These are phyloP conservation scores for Silurus meridionalis DNA, from an alignment of 2,113 vertebrate genomes.

Conservation along the genomic window DNA sequence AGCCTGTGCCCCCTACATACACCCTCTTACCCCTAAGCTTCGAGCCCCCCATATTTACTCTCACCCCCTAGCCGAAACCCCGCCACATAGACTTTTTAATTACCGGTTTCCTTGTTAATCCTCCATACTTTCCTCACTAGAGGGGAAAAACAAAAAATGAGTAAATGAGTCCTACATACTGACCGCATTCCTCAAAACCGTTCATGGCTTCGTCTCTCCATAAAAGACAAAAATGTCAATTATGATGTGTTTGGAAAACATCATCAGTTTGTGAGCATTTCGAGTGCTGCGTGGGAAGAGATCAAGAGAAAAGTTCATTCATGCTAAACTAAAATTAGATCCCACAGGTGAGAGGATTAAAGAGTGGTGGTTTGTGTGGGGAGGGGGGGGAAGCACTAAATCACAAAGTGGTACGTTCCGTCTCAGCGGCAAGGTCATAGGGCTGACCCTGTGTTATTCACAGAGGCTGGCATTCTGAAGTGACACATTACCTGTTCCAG, in stretches of 20 bases:
- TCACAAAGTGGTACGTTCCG: slow-evolving; percentile 28
- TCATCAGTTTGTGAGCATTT: slow-evolving; percentile 52
- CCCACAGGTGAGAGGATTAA: slow-evolving; percentile 53
- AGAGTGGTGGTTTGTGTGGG: background rate
- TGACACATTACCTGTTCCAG: slow-evolving; percentile 5
- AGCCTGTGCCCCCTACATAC: too few species aligned
- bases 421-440: slow-evolving; percentile 27
- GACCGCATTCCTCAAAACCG: background rate
- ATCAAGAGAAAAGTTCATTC: slow-evolving; percentile 63
- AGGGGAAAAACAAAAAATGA: slow-evolving; percentile 14
- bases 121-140: slow-evolving; percentile 16
- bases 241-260: slow-evolving; percentile 35
- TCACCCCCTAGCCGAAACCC: too few species aligned
- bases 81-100: slow-evolving; percentile 48
- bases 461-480: slow-evolving; percentile 21
- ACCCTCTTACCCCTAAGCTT: too few species aligned
- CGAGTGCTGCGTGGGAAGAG: slow-evolving; percentile 63
- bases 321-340: slow-evolving; percentile 65
- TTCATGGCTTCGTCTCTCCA: background rate
- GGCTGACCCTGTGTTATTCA: slow-evolving; percentile 28
- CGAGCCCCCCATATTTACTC: too few species aligned
- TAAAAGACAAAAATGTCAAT: background rate
- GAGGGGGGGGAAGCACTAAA: slow-evolving; percentile 37
- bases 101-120: slow-evolving; percentile 48
- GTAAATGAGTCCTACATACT: background rate